These are phyloP conservation scores for Stictonetta naevosa DNA, from an alignment of 2,113 vertebrate species.

Conservation along the genomic window DNA sequence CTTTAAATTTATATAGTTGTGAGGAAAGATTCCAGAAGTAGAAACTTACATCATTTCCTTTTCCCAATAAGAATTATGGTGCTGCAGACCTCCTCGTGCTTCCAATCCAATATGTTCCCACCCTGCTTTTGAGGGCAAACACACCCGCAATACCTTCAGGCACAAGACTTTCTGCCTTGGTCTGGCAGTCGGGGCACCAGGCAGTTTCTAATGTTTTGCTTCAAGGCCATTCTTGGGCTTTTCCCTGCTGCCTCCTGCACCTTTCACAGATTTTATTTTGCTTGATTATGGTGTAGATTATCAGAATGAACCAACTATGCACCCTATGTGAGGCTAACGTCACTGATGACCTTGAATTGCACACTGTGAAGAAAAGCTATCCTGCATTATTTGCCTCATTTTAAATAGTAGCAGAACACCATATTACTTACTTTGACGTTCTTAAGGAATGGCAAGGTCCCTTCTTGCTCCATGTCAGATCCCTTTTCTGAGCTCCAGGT, in stretches of 20 bases:
- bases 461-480: not conserved
- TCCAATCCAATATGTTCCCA: not conserved
- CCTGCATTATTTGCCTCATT: not conserved
- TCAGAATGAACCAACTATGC: not conserved
- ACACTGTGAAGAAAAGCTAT: not conserved
- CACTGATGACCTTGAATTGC: constrained; percentile 18
- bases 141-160: not conserved
- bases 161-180: not conserved
- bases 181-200: not conserved
- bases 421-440: not conserved
- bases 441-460: not conserved
- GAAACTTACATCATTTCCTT: constrained; percentile 63
- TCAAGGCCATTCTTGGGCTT: not conserved
- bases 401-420: not conserved
- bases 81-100: not conserved
- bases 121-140: not conserved
- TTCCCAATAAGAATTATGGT: constrained; percentile 28
- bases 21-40: constrained; percentile 50
- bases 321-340: not conserved
- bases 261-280: not conserved
- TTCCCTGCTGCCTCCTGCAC: not conserved
- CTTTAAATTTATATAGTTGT: constrained; percentile 51
- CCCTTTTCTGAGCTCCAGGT: not conserved
- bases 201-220: not conserved
- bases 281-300: not conserved